phyloP scores from a whole-genome alignment of 2,797 vertebrate genomes.

The Simalia tracyae region DNA sequence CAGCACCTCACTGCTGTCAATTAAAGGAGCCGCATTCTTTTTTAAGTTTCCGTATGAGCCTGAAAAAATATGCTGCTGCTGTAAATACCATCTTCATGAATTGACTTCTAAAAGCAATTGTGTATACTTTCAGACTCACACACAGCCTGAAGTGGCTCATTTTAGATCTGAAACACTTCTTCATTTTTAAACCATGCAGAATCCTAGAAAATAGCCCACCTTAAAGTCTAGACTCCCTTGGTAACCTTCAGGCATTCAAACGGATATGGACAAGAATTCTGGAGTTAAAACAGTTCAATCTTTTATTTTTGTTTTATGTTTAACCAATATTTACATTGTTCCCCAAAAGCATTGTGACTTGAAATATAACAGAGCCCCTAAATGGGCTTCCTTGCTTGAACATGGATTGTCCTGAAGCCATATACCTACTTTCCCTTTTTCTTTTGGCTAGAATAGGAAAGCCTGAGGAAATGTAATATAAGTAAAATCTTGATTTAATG shows the following conservation, averaged over 20 bases:
- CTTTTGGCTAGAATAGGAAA: neutral
- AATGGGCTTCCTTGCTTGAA: neutral
- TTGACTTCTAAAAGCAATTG: neutral
- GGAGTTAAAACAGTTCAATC: neutral
- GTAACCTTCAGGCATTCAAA: neutral
- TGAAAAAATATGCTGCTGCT: neutral
- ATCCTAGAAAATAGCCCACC: neutral
- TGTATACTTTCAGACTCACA: neutral
- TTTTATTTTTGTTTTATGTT: neutral
- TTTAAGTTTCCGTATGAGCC: neutral
- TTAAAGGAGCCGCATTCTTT: neutral
- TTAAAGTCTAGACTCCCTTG: neutral
- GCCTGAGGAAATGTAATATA: neutral
- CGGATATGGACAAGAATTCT: neutral
- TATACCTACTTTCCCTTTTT: neutral
- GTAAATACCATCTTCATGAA: neutral
- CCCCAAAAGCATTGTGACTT: neutral
- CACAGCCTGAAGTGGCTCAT: neutral
- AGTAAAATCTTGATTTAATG: neutral
- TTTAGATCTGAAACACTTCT: neutral
- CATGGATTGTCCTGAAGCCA: neutral
- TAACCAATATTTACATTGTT: neutral
- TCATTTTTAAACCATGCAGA: neutral
- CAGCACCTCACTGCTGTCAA: neutral
- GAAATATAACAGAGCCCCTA: neutral